Base-by-base conservation (phyloP, 2,113 vertebrate genomes). In the Cochlearius cochlearius region DNA sequence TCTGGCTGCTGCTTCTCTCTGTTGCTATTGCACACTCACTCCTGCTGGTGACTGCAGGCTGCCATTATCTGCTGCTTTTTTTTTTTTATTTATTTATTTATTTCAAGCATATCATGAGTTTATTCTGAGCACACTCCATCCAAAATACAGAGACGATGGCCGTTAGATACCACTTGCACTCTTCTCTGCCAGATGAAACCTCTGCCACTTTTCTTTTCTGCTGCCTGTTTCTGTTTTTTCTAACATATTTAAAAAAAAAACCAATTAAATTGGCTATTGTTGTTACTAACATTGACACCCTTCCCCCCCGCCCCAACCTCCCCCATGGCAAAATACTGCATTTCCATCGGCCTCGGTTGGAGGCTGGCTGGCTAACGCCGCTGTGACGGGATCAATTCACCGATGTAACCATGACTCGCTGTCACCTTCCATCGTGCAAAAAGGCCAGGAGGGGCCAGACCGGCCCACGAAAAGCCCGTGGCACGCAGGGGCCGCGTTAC, bases 1-100 rank as follows among this genome's bases (percentile, higher is more conserved):
- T 98, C 68, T 97, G 97, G 97, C 98, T 98, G 97, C 96, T 97
- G 82, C 93, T 94, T 80, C 68, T 96, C 86, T 88, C 26, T 97
- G 95, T 97, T 88, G 97, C 98, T 98, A 34, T 96, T 94, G 97
- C 97, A 95, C 92, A 96, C 96, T 97, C 86, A 85, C 95, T 78
- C 71, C 94, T 96, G 92, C 97, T 89, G 95, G 26, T 96, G 92
- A 96, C 94, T 58, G 80, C 95, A 94, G 96, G 93, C 97, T 97
- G 97, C 96, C 96, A 68, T 96, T 78, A 85, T 88, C 92, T 86
- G 74, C 86, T 93, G 82, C 12, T 21, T 84, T 71, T 87, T 82
- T 55, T 41, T 43, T 43, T 15, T 43, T 6, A 43, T 43, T 43
- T 43, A 43, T 43, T 41, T 41, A 47, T 97, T 97, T 98, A 82